A percentile compares a stretch with the other conserved stretches of the same genome.
Conservation (phyloP, 2,888 invertebrate species). For the Cephus pygmeus region DNA sequence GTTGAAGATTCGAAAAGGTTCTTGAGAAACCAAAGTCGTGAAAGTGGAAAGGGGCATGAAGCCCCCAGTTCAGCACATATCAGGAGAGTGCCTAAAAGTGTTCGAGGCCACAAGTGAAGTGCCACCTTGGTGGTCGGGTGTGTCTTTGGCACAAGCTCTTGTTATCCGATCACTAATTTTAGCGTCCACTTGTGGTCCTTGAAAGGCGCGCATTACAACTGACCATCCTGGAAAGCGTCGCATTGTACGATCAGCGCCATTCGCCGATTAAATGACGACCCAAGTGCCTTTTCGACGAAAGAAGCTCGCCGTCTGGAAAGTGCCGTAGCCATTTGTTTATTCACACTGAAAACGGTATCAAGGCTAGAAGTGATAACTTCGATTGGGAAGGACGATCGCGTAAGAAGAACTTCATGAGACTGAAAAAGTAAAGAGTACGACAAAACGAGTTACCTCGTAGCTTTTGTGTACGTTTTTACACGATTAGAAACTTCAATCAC, state of each 20-base stretch:
- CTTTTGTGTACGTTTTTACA: conserved; percentile 59
- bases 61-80: conserved; percentile 30
- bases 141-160: conserved; percentile 5
- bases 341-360: background rate
- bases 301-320: background rate
- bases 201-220: background rate
- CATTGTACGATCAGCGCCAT: background rate
- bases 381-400: conserved; percentile 1
- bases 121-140: conserved; percentile 10
- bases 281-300: background rate
- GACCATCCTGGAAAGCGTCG: background rate
- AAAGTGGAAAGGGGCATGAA: background rate
- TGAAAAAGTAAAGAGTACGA: conserved; percentile 44
- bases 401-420: conserved; percentile 23
- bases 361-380: background rate
- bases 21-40: background rate
- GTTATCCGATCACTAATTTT: conserved; percentile 1
- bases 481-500: conserved; percentile 36
- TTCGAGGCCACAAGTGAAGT: conserved; percentile 13
- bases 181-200: background rate
- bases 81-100: conserved; percentile 31
- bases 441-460: conserved; percentile 59
- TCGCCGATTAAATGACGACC: background rate
- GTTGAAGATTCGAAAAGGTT: background rate
- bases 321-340: background rate